Evolutionary conservation across 30 jellyfish, hydroid and myxozoan species (phyloP).

Genomic region (Aurelia sp.): DNA sequence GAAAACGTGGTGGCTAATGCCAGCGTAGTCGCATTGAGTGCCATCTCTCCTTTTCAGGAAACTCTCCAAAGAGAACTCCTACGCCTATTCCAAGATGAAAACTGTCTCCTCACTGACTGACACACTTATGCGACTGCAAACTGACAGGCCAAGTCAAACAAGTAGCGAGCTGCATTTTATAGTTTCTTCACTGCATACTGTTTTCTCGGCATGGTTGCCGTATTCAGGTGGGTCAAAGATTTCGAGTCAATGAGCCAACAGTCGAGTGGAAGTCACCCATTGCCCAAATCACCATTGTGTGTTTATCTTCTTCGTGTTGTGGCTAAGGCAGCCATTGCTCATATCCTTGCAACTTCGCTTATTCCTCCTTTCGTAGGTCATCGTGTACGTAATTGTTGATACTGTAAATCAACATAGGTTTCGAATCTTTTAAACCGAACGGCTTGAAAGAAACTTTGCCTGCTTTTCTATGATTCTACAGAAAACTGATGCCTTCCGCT

Average conservation of each 20-base stretch:
- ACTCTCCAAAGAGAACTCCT: neutral
- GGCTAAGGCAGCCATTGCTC: constrained; percentile 5
- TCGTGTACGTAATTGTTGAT: too few relatives aligned
- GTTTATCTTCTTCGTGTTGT: constrained; percentile 20
- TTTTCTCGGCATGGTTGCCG: neutral
- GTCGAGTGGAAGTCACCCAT: constrained; percentile 19
- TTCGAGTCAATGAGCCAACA: neutral
- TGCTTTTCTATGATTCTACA: too few relatives aligned
- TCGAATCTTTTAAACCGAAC: too few relatives aligned
- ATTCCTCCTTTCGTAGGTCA: constrained; percentile 1
- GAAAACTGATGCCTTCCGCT: too few relatives aligned
- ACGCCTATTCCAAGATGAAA: neutral
- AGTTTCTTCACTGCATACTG: neutral
- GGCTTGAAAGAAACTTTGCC: too few relatives aligned
- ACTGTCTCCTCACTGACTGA: neutral
- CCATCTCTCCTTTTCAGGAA: constrained; percentile 1
- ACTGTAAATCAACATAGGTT: too few relatives aligned
- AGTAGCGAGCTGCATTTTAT: neutral
- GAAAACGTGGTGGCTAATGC: constrained; percentile 50
- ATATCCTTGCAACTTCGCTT: constrained; percentile 1
- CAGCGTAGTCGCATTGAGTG: constrained; percentile 34
- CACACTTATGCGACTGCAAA: constrained; percentile 21
- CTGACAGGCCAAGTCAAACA: constrained; percentile 28
- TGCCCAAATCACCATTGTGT: neutral
- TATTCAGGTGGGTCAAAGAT: constrained; percentile 15